phyloP scores from a whole-genome alignment of 2,888 invertebrate genomes.

The Andrena hattorfiana region DNA sequence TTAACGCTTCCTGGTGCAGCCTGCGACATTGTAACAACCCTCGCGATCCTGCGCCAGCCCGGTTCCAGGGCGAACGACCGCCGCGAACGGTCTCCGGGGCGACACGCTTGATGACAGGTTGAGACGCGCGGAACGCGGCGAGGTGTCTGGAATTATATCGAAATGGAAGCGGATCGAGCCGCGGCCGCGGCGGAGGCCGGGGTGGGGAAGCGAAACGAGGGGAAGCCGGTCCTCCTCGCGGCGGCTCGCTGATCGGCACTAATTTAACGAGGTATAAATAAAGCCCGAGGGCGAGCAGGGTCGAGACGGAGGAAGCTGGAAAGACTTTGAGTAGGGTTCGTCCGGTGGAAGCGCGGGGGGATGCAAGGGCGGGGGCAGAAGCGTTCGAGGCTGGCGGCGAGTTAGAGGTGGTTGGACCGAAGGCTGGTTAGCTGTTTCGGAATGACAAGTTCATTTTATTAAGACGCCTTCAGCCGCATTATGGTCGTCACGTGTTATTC shows the following conservation, averaged over 20 bases:
- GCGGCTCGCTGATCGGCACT: conserved; percentile 79
- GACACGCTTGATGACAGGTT: conserved; percentile 63
- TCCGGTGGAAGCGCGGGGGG: conserved; percentile 36
- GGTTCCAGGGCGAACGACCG: conserved; percentile 13
- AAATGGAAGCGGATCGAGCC: conserved; percentile 50
- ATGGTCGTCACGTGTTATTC: conserved; percentile 78
- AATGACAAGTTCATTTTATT: conserved; percentile 84
- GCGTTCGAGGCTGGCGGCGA: conserved; percentile 65
- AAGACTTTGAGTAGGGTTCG: conserved; percentile 71
- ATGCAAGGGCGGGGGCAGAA: conserved; percentile 49
- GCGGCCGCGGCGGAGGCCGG: conserved; percentile 31
- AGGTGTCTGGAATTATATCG: conserved; percentile 71
- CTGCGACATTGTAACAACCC: conserved; percentile 29
- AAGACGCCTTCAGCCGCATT: conserved; percentile 80
- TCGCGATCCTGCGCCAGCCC: conserved; percentile 19
- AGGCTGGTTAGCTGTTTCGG: conserved; percentile 77
- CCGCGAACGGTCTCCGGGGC: not conserved
- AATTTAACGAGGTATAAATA: conserved; percentile 83
- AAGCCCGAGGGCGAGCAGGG: conserved; percentile 65
- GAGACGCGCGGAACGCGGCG: conserved; percentile 66
- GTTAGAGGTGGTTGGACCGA: conserved; percentile 71
- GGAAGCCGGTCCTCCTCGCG: conserved; percentile 61
- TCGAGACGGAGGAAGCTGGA: conserved; percentile 61
- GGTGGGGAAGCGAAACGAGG: conserved; percentile 38
- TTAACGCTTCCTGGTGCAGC: conserved; percentile 22